These are phyloP conservation scores for Stegodyphus dumicola DNA, from an alignment of 1,140 invertebrate genomes.

Conservation along the genomic window DNA sequence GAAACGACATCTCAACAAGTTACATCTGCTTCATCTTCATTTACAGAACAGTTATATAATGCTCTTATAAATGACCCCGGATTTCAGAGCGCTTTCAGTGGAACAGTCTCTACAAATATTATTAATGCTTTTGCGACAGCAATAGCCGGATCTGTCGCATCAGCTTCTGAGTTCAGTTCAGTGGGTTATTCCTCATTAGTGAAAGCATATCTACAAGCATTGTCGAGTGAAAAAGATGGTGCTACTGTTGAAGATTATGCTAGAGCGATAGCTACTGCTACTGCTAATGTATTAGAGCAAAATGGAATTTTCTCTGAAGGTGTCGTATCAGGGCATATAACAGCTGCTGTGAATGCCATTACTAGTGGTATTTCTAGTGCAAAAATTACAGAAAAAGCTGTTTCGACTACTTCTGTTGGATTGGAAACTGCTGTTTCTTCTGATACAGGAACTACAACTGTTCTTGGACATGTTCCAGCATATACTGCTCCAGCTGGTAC, in stretches of 20 bases:
- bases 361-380: background rate
- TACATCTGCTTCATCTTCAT: background rate
- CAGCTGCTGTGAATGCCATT: background rate
- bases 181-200: background rate
- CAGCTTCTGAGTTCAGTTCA: background rate
- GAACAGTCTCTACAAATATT: background rate
- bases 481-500: conserved; percentile 1
- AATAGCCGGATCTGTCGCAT: background rate
- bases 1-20: background rate
- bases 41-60: background rate
- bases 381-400: background rate
- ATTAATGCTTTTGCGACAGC: background rate
- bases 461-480: background rate
- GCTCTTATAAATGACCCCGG: background rate
- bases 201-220: background rate
- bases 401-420: background rate
- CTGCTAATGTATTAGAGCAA: background rate
- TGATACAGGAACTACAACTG: background rate
- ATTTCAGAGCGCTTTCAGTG: background rate
- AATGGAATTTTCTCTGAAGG: background rate
- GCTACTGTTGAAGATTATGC: background rate
- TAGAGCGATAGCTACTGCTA: background rate
- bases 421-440: background rate
- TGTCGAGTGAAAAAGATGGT: background rate
- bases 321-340: background rate